phyloP scores from a whole-genome alignment of 2,113 vertebrate species.

The Sceloporus tristichus region DNA sequence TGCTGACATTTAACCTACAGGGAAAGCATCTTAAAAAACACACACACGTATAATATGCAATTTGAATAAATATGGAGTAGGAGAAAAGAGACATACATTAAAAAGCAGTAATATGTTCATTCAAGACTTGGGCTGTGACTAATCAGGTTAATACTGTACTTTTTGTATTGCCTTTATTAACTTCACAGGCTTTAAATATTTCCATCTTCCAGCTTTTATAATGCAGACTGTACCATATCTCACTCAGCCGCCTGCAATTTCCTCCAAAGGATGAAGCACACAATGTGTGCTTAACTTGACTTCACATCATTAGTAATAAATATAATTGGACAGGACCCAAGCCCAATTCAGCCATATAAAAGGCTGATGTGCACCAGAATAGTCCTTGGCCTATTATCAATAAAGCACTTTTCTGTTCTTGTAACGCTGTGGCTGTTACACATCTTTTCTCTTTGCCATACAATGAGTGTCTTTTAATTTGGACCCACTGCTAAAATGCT shows the following conservation, averaged over 20 bases:
- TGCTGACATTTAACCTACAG: background rate
- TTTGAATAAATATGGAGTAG: background rate
- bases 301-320: constrained; percentile 27
- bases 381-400: constrained; percentile 24
- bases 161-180: accelerated
- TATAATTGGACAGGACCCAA: constrained; percentile 16
- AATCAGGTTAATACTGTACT: background rate
- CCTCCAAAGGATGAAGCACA: constrained; percentile 4
- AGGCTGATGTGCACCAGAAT: background rate
- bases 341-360: constrained; percentile 10
- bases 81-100: background rate
- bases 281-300: constrained; percentile 36
- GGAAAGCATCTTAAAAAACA: background rate
- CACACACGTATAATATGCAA: background rate
- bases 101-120: background rate
- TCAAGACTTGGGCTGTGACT: background rate
- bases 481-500: background rate
- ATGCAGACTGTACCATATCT: background rate
- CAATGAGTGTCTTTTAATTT: background rate
- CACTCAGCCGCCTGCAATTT: accelerated
- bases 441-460: background rate
- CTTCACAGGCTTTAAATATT: background rate
- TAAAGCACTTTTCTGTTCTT: constrained; percentile 6
- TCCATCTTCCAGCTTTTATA: constrained; percentile 20
- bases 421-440: background rate